Percentiles rank a stretch among this genome's conserved stretches.
Evolutionary conservation across 2,888 invertebrate genomes (phyloP).

Genomic region (Cerastis leucographa): DNA sequence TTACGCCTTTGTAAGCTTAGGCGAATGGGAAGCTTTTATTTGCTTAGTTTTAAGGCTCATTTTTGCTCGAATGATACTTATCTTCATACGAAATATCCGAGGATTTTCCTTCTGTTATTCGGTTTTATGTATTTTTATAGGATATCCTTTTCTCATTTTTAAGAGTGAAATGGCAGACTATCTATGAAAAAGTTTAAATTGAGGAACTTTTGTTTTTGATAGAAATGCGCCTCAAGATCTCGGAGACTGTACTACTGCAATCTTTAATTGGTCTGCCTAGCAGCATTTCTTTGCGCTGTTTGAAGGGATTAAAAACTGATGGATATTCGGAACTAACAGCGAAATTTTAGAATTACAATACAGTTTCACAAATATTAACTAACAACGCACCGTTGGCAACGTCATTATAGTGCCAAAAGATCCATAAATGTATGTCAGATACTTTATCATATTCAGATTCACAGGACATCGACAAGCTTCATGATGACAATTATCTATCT

Average conservation of each 20-base stretch:
- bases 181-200: neutral
- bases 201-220: neutral
- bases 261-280: neutral
- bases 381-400: neutral
- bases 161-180: neutral
- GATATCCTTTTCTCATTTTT: constrained; percentile 22
- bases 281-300: neutral
- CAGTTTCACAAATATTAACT: neutral
- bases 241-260: neutral
- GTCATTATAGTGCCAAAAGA: neutral
- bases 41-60: neutral
- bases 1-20: constrained; percentile 38
- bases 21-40: constrained; percentile 15
- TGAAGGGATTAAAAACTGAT: neutral
- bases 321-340: neutral
- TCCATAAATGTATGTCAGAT: neutral
- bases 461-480: neutral
- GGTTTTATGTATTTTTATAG: constrained; percentile 22
- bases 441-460: neutral
- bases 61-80: constrained; percentile 24
- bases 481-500: neutral
- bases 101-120: constrained; percentile 30
- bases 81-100: constrained; percentile 8
- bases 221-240: neutral
- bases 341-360: neutral